Conservation (phyloP, 2,888 invertebrate species). For the Imbricaverruca yamaguchii region DNA sequence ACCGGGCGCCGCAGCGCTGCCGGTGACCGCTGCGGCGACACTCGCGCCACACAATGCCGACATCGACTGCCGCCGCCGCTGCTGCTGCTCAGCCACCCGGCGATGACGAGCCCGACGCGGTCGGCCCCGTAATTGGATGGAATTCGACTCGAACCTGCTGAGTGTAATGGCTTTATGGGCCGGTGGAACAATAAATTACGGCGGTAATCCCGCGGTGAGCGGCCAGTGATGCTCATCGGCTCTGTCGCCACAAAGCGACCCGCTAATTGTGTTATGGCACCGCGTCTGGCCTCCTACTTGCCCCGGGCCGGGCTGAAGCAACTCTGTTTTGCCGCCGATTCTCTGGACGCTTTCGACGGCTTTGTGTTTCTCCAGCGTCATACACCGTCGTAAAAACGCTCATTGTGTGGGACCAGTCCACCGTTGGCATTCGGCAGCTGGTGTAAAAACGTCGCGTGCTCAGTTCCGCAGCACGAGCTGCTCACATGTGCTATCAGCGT, state of each 20-base stretch:
- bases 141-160: not conserved
- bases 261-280: not conserved
- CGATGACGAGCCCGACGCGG: too few species aligned
- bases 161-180: constrained; percentile 1
- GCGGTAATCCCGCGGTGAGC: not conserved
- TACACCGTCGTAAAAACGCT: not conserved
- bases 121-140: not conserved
- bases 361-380: not conserved
- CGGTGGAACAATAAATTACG: not conserved
- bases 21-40: too few species aligned
- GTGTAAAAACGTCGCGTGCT: not conserved
- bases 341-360: not conserved
- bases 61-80: too few species aligned
- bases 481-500: not conserved
- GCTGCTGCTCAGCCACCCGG: too few species aligned
- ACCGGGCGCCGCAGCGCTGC: too few species aligned
- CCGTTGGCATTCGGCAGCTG: not conserved
- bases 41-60: too few species aligned
- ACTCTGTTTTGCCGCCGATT: not conserved
- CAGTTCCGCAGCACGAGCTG: not conserved
- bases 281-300: not conserved
- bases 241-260: not conserved
- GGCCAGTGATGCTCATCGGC: not conserved
- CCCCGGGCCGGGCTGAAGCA: not conserved
- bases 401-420: not conserved